These are phyloP conservation scores for Dasyurus viverrinus DNA, from an alignment of 2,113 vertebrate genomes.

Conservation along the genomic window DNA sequence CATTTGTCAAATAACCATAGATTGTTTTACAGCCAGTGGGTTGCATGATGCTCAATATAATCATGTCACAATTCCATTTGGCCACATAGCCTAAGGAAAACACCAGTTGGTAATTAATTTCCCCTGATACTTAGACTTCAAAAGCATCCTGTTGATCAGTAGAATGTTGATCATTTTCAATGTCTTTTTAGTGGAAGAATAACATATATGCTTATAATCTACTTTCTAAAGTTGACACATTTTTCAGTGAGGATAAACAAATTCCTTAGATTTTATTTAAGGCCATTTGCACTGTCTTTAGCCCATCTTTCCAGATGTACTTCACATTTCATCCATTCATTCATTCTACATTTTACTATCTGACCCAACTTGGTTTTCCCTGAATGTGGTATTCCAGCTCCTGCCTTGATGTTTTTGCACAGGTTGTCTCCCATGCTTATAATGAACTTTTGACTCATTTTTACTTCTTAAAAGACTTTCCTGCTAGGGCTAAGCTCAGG, in stretches of 20 bases:
- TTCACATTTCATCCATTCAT: not conserved
- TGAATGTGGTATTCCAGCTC: not conserved
- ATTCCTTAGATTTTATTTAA: not conserved
- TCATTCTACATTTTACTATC: not conserved
- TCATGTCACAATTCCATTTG: not conserved
- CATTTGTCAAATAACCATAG: not conserved
- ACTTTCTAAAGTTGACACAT: not conserved
- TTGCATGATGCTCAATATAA: not conserved
- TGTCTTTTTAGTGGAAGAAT: not conserved
- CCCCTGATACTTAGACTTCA: not conserved
- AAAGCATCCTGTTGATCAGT: not conserved
- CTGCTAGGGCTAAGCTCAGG: not conserved
- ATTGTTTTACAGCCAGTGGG: not conserved
- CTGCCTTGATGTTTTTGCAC: not conserved
- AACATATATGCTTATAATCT: not conserved
- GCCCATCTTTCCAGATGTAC: not conserved
- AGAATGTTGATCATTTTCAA: not conserved
- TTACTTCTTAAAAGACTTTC: not conserved
- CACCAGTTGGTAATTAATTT: not conserved
- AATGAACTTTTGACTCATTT: not conserved
- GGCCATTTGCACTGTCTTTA: not conserved
- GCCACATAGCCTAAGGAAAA: not conserved
- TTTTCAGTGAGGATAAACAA: not conserved
- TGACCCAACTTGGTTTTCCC: not conserved
- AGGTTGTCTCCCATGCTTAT: not conserved